Evolutionary conservation across 2,113 vertebrate species (phyloP), one percentile per base, ranked within the genome.

Genomic region (Mungos mungo): DNA sequence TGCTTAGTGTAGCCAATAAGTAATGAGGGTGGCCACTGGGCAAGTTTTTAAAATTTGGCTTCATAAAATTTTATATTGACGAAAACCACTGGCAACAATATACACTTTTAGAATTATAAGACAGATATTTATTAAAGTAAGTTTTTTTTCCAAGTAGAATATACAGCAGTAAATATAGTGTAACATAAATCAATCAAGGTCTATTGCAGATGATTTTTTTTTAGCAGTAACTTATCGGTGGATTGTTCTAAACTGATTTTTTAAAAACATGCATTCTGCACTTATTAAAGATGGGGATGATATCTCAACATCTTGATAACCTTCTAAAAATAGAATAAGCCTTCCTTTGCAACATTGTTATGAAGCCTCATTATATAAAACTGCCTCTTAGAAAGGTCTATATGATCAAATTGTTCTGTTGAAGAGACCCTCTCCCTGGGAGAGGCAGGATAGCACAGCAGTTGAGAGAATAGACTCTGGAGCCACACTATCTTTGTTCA

Each of bases 1-100:
- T 91, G 77, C 33, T 96, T 97, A 97, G 83, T 92, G 93, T 79
- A 86, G 84, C 89, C 79, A 79, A 96, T 98, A 98, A 98, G 91
- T 91, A 97, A 98, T 88, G 57, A 93, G n/a, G 27, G 6, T 16
- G 82, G 16, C 68, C 93, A 10, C 63, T 94, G 47, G 52, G 3
- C 50, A 97, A 93, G 19, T 68, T 79, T 74, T 33, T 33, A 52
- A 79, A 25, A 11, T 35, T 88, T 27, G 74, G 41, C 31, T 81
- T 80, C 63, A 0, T n/a, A 69, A 77, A 87, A 89, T 27, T 93
- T 96, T 65, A 65, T 31, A 83, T 29, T 86, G 52, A 79, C 82
- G 45, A 5, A 86, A 94, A 92, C 11, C 77, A 52, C 12, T 65
- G n/a, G 11, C 4, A 92, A 74, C 23, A 6, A 68, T 21, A 60